phyloP scores from a whole-genome alignment of 2,113 vertebrate species.

The Malurus melanocephalus region DNA sequence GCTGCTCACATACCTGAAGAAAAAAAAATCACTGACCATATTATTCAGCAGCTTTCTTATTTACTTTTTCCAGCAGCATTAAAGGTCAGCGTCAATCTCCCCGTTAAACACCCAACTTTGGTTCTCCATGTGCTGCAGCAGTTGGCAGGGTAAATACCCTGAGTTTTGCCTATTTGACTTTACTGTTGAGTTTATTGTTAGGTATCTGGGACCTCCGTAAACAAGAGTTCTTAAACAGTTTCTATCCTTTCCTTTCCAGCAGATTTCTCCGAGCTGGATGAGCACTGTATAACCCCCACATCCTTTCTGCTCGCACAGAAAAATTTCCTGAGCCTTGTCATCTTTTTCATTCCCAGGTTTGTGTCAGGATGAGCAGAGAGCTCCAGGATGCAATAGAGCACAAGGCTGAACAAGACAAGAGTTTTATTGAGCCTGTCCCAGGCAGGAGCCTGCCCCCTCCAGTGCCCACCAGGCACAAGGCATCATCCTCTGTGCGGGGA shows the following conservation, averaged over 20 bases:
- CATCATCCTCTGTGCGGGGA: neutral
- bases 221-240: neutral
- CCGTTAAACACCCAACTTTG: neutral
- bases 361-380: neutral
- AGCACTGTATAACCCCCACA: neutral
- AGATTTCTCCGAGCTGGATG: neutral
- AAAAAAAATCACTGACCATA: neutral
- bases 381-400: neutral
- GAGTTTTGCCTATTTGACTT: neutral
- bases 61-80: neutral
- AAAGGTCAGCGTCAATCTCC: neutral
- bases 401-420: slow-evolving; percentile 30
- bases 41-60: neutral
- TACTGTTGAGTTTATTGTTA: neutral
- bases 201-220: neutral
- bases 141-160: neutral
- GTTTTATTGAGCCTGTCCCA: slow-evolving; percentile 3
- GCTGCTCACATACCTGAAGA: neutral
- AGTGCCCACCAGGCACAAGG: neutral
- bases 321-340: neutral
- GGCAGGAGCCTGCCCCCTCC: neutral
- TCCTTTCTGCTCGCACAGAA: neutral
- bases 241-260: neutral
- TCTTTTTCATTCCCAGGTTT: neutral
- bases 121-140: neutral